Evolutionary conservation across 92 coral and sea anemone species (phyloP).

Genomic region (Montipora capitata): DNA sequence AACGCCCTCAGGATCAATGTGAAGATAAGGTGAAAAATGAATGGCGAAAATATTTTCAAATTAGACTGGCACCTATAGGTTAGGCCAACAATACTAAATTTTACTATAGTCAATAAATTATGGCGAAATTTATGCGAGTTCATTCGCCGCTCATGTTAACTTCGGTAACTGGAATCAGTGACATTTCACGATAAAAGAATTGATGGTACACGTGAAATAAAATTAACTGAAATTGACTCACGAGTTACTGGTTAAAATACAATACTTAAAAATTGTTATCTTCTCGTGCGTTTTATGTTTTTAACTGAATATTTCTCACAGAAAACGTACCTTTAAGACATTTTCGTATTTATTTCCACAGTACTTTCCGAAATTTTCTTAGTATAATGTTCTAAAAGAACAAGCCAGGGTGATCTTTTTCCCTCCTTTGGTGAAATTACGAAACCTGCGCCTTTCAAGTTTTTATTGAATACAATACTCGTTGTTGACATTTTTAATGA

Average conservation of each 20-base stretch:
- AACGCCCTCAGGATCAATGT: neutral
- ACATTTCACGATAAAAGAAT: too few relatives aligned
- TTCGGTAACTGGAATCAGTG: too few relatives aligned
- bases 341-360: neutral
- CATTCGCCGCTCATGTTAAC: too few relatives aligned
- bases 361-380: neutral
- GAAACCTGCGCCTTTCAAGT: conserved; percentile 54
- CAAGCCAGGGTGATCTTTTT: neutral
- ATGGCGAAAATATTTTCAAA: too few relatives aligned
- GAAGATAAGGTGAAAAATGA: too few relatives aligned
- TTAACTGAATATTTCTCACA: too few relatives aligned
- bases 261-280: neutral
- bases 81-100: too few relatives aligned
- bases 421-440: neutral
- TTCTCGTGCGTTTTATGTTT: neutral
- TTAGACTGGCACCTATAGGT: too few relatives aligned
- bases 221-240: too few relatives aligned
- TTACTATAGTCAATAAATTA: too few relatives aligned
- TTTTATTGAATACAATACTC: conserved; percentile 5
- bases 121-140: too few relatives aligned
- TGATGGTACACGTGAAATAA: neutral
- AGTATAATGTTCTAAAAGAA: neutral
- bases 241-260: too few relatives aligned
- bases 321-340: conserved; percentile 20
- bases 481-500: conserved; percentile 45